Conservation (phyloP, 2,113 vertebrate genomes). For the Hylia prasina region DNA sequence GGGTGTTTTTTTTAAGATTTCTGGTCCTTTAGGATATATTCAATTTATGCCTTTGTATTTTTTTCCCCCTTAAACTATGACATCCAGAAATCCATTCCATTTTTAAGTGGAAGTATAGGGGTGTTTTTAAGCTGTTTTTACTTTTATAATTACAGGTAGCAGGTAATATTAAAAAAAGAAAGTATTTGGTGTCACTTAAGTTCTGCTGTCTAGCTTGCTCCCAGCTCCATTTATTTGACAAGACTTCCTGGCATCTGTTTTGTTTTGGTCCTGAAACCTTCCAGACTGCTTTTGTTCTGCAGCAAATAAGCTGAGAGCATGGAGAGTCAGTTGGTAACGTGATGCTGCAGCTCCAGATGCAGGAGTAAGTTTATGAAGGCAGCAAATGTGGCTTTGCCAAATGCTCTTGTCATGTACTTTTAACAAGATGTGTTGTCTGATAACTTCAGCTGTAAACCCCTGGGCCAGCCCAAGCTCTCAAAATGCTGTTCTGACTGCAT, state of each 20-base stretch:
- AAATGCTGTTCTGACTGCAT: not conserved
- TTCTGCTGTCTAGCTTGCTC: not conserved
- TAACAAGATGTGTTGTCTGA: not conserved
- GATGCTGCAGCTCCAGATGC: not conserved
- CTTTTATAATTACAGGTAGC: not conserved
- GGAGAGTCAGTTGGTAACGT: not conserved
- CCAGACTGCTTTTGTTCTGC: not conserved
- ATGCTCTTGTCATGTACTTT: not conserved
- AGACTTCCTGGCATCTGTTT: not conserved
- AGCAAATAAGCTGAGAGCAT: accelerated
- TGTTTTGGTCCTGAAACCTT: not conserved
- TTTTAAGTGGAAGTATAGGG: not conserved
- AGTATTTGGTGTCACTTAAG: not conserved
- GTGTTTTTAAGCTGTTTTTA: not conserved
- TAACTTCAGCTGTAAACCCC: not conserved
- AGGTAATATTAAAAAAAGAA: not conserved
- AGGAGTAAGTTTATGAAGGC: not conserved
- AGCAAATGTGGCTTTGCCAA: not conserved
- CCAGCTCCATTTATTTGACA: not conserved
- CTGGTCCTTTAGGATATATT: not conserved
- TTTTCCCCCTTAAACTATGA: accelerated
- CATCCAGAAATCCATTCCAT: not conserved
- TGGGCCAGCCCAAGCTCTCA: not conserved
- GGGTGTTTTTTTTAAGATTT: not conserved
- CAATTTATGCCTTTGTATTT: not conserved